These are phyloP conservation scores for Trogon melanurus DNA, from an alignment of 2,113 vertebrate genomes.

Conservation along the genomic window DNA sequence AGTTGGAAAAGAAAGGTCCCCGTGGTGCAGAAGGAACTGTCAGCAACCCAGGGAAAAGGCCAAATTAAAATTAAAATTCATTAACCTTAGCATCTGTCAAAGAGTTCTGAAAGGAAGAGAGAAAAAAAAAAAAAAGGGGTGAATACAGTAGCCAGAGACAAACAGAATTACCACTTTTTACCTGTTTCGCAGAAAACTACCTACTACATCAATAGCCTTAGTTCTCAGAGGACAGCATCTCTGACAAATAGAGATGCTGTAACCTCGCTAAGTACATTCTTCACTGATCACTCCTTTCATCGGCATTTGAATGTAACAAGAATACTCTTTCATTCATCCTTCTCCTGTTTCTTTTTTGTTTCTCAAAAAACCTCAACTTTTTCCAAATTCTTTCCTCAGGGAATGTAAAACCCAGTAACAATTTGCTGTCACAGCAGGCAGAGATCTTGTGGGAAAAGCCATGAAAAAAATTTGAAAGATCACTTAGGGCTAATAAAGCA, in stretches of 20 bases:
- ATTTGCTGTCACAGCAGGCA: neutral
- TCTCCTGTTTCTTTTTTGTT: neutral
- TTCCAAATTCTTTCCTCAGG: neutral
- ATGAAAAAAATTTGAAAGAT: neutral
- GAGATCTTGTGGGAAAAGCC: neutral
- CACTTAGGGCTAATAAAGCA: neutral
- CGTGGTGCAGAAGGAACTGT: neutral
- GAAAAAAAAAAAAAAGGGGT: neutral
- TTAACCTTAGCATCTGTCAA: constrained; percentile 54
- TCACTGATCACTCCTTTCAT: neutral
- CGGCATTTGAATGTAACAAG: neutral
- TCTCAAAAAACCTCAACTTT: accelerated
- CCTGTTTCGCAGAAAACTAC: neutral
- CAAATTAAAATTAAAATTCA: constrained; percentile 54
- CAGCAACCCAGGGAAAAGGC: constrained; percentile 34
- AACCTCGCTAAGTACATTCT: neutral
- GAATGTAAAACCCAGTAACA: neutral
- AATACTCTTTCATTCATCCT: neutral
- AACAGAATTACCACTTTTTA: neutral
- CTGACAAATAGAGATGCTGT: neutral
- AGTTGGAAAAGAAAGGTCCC: constrained; percentile 33
- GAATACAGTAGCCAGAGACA: neutral
- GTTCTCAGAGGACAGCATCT: neutral
- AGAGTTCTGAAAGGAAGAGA: neutral
- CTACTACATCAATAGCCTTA: neutral